These are phyloP conservation scores for Tetanocera ferruginea DNA, from an alignment of 2,888 invertebrate genomes.

Conservation along the genomic window DNA sequence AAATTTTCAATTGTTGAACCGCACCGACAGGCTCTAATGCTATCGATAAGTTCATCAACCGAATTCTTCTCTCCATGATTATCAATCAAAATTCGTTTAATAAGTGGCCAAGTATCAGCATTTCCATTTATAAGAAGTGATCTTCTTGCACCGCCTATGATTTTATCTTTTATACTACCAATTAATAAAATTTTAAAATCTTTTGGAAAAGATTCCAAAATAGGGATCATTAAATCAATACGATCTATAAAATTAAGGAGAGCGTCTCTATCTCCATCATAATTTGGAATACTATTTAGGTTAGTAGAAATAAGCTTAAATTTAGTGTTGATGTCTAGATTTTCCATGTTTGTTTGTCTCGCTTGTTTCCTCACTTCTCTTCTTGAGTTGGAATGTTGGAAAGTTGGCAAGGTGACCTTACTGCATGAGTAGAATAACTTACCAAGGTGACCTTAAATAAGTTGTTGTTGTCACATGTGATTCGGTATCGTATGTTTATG, in stretches of 20 bases:
- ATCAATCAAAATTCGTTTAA: not conserved
- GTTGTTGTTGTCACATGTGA: too few species aligned
- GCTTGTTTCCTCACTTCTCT: too few species aligned
- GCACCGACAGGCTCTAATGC: not conserved
- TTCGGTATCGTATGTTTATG: too few species aligned
- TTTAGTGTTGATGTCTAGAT: too few species aligned
- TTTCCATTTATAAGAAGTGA: not conserved
- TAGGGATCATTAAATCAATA: not conserved
- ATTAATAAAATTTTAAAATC: not conserved
- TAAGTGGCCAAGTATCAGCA: not conserved
- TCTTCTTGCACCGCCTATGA: not conserved
- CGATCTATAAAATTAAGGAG: not conserved
- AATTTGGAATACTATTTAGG: not conserved
- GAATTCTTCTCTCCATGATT: not conserved
- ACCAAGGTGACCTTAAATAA: too few species aligned
- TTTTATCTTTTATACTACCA: not conserved
- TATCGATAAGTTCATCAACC: not conserved
- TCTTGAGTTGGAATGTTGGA: too few species aligned
- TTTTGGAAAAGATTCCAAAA: not conserved
- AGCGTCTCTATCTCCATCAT: slow-evolving; percentile 3
- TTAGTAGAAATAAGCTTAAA: too few species aligned
- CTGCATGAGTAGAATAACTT: too few species aligned
- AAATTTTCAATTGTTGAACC: not conserved
- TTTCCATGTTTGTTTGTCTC: too few species aligned
- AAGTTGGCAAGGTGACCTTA: too few species aligned